phyloP scores from a whole-genome alignment of 2,113 vertebrate species.

The Ranitomeya variabilis region DNA sequence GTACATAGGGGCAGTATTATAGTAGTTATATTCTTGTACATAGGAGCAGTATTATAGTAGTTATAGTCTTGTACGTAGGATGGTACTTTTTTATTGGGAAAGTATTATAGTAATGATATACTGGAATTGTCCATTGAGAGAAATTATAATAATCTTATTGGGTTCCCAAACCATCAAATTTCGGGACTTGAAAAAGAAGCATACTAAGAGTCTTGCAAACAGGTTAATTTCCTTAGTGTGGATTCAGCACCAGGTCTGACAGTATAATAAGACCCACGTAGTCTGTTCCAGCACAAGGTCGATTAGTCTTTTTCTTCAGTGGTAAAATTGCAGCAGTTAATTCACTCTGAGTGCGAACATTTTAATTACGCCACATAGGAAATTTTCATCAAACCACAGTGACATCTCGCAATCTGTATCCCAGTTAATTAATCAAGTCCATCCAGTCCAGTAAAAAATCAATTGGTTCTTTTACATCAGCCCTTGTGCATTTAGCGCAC shows the following conservation, averaged over 20 bases:
- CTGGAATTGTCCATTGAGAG: neutral
- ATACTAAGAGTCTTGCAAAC: neutral
- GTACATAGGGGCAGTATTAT: neutral
- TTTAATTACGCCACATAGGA: slow-evolving; percentile 41
- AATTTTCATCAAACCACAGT: slow-evolving; percentile 15
- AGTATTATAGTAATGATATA: neutral
- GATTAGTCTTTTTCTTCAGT: slow-evolving; percentile 37
- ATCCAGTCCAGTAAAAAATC: neutral
- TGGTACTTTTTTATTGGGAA: neutral
- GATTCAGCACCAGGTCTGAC: neutral
- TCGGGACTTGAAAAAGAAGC: neutral
- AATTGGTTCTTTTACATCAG: slow-evolving; percentile 2
- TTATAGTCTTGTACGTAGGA: neutral
- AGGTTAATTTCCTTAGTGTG: neutral
- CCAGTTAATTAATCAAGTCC: slow-evolving; percentile 37
- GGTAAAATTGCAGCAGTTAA: slow-evolving; percentile 20
- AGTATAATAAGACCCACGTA: neutral
- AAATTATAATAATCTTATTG: neutral
- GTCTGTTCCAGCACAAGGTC: slow-evolving; percentile 4
- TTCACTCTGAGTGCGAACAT: slow-evolving; percentile 36
- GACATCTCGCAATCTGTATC: slow-evolving; percentile 17
- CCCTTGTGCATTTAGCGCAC: slow-evolving; percentile 15
- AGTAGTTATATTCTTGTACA: slow-evolving; percentile 11
- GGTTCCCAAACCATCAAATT: neutral
- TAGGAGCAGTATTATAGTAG: neutral